Percentiles rank a stretch among this genome's conserved stretches.
These are phyloP conservation scores for Sarcophaga subvicina DNA, from an alignment of 2,888 invertebrate genomes.

Conservation along the genomic window DNA sequence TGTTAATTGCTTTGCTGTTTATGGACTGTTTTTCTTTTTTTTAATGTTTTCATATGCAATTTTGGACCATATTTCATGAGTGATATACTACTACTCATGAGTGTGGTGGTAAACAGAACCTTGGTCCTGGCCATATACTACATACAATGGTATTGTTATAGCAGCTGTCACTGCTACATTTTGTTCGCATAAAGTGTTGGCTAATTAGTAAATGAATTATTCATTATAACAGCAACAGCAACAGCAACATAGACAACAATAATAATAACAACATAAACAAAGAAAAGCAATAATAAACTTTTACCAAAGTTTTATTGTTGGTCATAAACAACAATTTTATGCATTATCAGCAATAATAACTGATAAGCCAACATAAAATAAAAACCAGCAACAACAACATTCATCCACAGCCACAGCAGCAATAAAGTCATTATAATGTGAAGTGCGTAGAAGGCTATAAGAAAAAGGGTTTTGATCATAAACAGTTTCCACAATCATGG, in stretches of 20 bases:
- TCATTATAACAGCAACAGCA: constrained; percentile 2
- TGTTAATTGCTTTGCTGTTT: neutral
- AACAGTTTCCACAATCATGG: no score
- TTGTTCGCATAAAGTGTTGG: constrained; percentile 20
- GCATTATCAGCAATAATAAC: constrained; percentile 21
- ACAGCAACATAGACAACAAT: neutral
- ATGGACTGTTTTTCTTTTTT: no score
- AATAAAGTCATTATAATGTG: constrained; percentile 39
- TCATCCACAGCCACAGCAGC: neutral
- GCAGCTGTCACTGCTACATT: neutral
- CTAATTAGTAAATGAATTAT: constrained; percentile 47
- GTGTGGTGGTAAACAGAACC: no score
- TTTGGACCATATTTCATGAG: neutral
- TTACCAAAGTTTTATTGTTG: constrained; percentile 28
- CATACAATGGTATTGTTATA: neutral
- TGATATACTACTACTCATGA: neutral
- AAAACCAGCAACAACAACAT: constrained; percentile 14
- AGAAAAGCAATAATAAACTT: constrained; percentile 28
- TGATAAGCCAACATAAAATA: constrained; percentile 2
- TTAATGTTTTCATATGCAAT: neutral
- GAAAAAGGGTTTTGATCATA: constrained; percentile 1
- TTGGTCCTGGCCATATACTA: no score
- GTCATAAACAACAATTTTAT: constrained; percentile 41
- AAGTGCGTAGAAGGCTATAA: neutral
- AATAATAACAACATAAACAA: constrained; percentile 6